phyloP scores from a whole-genome alignment of 2,797 vertebrate species.

The Falco peregrinus region DNA sequence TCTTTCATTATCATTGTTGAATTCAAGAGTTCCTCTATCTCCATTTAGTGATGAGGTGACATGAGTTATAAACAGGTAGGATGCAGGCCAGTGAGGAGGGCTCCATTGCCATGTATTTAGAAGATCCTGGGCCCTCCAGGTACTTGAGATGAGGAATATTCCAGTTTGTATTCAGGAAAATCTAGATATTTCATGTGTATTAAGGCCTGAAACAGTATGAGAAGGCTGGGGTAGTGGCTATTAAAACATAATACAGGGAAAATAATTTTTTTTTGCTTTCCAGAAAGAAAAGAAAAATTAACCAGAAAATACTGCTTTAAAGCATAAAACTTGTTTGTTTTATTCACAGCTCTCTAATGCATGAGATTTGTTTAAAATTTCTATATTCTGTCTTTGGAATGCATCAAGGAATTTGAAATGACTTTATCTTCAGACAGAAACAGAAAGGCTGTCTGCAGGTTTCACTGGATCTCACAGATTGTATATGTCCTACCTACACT shows the following conservation, averaged over 20 bases:
- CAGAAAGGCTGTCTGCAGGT: neutral
- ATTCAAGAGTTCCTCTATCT: neutral
- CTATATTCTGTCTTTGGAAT: neutral
- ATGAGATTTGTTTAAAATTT: neutral
- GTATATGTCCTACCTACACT: neutral
- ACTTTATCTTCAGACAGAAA: neutral
- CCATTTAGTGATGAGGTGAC: neutral
- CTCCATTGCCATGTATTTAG: neutral
- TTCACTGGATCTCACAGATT: neutral
- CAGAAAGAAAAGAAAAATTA: neutral
- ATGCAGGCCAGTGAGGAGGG: neutral
- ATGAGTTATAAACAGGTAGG: neutral
- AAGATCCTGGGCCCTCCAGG: neutral
- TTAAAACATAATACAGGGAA: neutral
- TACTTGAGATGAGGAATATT: neutral
- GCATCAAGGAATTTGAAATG: neutral
- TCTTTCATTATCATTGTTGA: neutral
- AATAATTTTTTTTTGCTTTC: neutral
- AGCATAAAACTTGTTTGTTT: neutral
- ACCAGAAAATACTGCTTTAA: neutral
- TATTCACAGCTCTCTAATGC: neutral
- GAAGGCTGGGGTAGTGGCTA: neutral
- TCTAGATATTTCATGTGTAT: neutral
- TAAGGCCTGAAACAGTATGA: neutral
- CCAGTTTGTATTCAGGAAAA: neutral